phyloP scores from a whole-genome alignment of 2,797 vertebrate species.

The Pseudochirops corinnae region DNA sequence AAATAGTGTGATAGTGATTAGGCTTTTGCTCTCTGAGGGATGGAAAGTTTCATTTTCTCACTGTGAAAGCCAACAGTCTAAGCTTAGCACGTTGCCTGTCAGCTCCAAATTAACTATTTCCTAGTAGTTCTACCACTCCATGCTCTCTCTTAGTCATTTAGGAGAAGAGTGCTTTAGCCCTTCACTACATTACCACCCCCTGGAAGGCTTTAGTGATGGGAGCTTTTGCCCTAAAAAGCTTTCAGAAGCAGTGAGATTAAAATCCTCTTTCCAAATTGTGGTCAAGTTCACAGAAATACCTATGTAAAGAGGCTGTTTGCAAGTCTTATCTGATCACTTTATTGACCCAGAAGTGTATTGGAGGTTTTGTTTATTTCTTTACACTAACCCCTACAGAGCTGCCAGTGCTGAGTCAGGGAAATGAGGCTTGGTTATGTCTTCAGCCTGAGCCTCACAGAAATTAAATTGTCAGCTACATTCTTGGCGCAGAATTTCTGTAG shows the following conservation, averaged over 20 bases:
- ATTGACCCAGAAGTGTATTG: constrained; percentile 57
- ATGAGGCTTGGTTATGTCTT: not conserved
- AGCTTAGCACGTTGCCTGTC: constrained; percentile 31
- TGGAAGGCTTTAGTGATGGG: not conserved
- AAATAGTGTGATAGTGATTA: constrained; percentile 63
- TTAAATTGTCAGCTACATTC: constrained; percentile 56
- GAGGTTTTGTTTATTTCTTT: not conserved
- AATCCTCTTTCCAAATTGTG: constrained; percentile 35
- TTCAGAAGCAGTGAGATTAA: constrained; percentile 33
- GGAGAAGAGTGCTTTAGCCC: not conserved
- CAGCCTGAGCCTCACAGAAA: constrained; percentile 15
- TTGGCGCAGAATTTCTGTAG: constrained; percentile 62
- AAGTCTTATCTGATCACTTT: constrained; percentile 60
- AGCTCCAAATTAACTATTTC: constrained; percentile 54
- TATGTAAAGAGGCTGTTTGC: constrained; percentile 43
- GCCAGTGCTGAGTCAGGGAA: constrained; percentile 58
- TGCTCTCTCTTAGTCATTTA: not conserved
- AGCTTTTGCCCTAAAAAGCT: not conserved
- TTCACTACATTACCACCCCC: not conserved
- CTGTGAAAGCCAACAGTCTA: constrained; percentile 59
- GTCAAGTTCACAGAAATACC: constrained; percentile 39
- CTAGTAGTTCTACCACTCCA: not conserved
- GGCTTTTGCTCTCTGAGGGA: constrained; percentile 26
- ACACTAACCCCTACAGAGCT: constrained; percentile 1
- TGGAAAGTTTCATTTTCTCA: constrained; percentile 55